phyloP scores from a whole-genome alignment of 2,888 invertebrate genomes.

The Piscicola geometra region DNA sequence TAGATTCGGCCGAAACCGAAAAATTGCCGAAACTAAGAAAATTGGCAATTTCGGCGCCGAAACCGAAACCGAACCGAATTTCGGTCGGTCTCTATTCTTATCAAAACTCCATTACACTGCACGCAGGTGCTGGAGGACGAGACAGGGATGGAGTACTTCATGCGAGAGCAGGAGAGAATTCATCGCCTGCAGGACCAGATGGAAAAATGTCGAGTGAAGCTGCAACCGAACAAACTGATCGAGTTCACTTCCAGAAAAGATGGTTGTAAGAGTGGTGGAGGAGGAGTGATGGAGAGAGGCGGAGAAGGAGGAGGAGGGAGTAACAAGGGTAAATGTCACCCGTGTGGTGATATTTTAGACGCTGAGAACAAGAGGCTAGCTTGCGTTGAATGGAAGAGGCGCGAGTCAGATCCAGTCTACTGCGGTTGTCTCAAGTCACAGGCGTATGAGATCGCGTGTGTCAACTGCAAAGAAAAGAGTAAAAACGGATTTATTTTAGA shows the following conservation, averaged over 20 bases:
- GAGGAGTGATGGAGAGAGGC: neutral
- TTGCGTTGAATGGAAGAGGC: neutral
- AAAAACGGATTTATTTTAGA: neutral
- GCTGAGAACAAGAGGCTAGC: neutral
- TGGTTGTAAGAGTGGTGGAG: neutral
- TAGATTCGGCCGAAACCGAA: too few relatives aligned
- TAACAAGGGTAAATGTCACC: neutral
- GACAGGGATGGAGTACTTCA: constrained; percentile 3
- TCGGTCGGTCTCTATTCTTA: too few relatives aligned
- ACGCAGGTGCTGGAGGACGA: neutral
- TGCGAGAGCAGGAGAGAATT: neutral
- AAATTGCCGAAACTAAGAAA: too few relatives aligned
- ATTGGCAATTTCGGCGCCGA: too few relatives aligned
- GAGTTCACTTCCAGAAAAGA: too few relatives aligned
- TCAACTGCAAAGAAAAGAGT: neutral
- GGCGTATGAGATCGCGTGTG: neutral
- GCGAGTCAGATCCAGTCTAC: neutral
- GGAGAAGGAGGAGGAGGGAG: neutral
- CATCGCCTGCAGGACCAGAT: constrained; percentile 7
- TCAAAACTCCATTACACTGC: too few relatives aligned
- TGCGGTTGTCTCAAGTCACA: neutral
- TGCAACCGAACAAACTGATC: neutral
- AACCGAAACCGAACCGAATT: too few relatives aligned
- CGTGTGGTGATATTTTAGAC: neutral
- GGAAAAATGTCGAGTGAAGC: constrained; percentile 3